Conservation (phyloP, 2,113 vertebrate genomes). For the Hydrolagus affinis region DNA sequence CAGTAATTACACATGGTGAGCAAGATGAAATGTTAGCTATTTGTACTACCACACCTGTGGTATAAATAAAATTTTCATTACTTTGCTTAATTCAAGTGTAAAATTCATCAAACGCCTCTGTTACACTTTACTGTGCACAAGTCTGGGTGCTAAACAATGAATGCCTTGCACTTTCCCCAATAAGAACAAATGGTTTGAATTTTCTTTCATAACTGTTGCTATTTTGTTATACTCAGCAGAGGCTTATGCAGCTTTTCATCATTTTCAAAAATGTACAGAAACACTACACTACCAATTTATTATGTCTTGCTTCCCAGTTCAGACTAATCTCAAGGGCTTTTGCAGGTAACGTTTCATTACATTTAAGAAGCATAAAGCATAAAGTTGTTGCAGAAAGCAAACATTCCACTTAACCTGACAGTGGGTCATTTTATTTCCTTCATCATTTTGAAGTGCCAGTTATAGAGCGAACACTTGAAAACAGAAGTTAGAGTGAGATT, state of each 20-base stretch:
- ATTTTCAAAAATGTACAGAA: conserved; percentile 6
- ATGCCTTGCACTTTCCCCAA: neutral
- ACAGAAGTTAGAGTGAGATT: no score
- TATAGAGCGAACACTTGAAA: no score
- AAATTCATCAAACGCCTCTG: conserved; percentile 9
- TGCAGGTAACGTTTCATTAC: neutral
- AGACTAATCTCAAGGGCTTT: neutral
- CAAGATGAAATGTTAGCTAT: neutral
- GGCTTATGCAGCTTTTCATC: neutral
- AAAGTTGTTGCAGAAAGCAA: no score
- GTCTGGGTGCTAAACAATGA: neutral
- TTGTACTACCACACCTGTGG: conserved; percentile 23
- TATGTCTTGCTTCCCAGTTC: neutral
- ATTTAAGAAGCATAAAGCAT: no score
- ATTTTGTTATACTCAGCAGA: neutral
- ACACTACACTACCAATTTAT: neutral
- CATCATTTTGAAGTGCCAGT: no score
- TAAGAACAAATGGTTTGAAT: neutral
- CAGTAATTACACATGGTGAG: neutral
- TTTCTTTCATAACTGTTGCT: conserved; percentile 17
- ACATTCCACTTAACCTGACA: no score
- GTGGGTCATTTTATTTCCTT: no score
- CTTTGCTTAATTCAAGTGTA: conserved; percentile 15
- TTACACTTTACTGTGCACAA: neutral
- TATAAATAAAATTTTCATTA: conserved; percentile 26